Conservation (phyloP, 2,113 vertebrate species). For the Chlamydotis undulata region DNA sequence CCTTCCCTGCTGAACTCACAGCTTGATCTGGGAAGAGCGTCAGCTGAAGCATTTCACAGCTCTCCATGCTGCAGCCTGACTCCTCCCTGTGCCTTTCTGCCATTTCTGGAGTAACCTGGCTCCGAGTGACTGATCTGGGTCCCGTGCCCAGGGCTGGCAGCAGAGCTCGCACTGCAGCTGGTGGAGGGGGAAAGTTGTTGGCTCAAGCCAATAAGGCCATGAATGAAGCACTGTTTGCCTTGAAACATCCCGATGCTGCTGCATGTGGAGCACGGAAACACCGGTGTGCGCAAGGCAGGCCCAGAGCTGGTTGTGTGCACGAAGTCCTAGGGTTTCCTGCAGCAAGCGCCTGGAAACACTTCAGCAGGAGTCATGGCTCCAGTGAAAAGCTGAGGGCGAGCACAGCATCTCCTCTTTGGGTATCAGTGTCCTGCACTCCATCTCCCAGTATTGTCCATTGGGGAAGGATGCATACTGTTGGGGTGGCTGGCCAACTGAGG, state of each 20-base stretch:
- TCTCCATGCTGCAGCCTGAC: background rate
- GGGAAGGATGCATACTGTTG: background rate
- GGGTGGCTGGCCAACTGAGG: background rate
- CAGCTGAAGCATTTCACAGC: background rate
- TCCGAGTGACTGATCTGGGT: background rate
- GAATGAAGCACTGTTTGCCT: conserved; percentile 19
- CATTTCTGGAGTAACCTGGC: background rate
- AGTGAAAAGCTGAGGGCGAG: background rate
- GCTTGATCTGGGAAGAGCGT: background rate
- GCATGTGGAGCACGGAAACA: background rate
- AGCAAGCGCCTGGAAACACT: background rate
- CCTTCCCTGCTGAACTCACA: background rate
- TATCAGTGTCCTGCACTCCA: background rate
- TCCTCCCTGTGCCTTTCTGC: background rate
- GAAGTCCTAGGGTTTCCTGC: background rate
- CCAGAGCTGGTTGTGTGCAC: background rate
- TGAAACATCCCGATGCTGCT: background rate
- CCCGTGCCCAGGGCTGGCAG: background rate
- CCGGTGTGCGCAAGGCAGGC: accelerated
- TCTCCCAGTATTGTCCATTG: background rate
- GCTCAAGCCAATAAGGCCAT: background rate
- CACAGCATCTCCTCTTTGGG: background rate
- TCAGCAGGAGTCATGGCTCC: background rate
- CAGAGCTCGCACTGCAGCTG: background rate
- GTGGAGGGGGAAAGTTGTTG: background rate